Percentiles rank a stretch among this genome's conserved stretches.
Evolutionary conservation across 2,888 invertebrate genomes (phyloP).

Genomic region (Congeria kusceri): DNA sequence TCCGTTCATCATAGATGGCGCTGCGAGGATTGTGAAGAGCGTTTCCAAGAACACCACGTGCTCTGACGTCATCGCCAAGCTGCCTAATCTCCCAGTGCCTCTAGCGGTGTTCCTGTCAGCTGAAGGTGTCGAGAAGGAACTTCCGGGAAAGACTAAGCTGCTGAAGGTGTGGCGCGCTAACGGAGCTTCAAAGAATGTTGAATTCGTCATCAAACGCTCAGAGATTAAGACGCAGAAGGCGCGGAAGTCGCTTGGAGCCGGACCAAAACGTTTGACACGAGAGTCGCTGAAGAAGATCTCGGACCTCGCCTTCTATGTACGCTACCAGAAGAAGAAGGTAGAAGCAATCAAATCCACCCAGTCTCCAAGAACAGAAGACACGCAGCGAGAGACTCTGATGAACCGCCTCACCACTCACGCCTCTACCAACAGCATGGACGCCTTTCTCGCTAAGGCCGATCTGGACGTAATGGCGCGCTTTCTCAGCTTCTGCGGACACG

Average conservation of each 20-base stretch:
- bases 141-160: constrained; percentile 40
- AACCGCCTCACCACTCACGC: constrained; percentile 27
- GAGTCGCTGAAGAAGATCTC: constrained; percentile 50
- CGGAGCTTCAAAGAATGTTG: constrained; percentile 41
- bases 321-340: constrained; percentile 50
- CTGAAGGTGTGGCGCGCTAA: constrained; percentile 52
- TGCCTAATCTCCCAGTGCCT: constrained; percentile 37
- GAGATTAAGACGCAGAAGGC: constrained; percentile 18
- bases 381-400: constrained; percentile 21
- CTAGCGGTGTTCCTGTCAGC: constrained; percentile 44
- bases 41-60: constrained; percentile 59
- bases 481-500: constrained; percentile 41
- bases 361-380: background rate
- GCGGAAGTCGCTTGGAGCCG: constrained; percentile 25
- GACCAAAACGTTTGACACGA: constrained; percentile 20
- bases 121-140: constrained; percentile 45
- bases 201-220: constrained; percentile 43
- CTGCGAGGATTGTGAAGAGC: constrained; percentile 36
- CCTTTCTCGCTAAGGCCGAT: constrained; percentile 44
- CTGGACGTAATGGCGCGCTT: constrained; percentile 44
- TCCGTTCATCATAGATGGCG: constrained; percentile 50
- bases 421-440: constrained; percentile 46
- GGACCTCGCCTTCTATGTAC: constrained; percentile 47
- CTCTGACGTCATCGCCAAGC: constrained; percentile 54
- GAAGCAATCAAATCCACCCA: constrained; percentile 9